These are phyloP conservation scores for Hydra vulgaris DNA, from an alignment of 30 jellyfish, hydroid and myxozoan species.

Conservation along the genomic window DNA sequence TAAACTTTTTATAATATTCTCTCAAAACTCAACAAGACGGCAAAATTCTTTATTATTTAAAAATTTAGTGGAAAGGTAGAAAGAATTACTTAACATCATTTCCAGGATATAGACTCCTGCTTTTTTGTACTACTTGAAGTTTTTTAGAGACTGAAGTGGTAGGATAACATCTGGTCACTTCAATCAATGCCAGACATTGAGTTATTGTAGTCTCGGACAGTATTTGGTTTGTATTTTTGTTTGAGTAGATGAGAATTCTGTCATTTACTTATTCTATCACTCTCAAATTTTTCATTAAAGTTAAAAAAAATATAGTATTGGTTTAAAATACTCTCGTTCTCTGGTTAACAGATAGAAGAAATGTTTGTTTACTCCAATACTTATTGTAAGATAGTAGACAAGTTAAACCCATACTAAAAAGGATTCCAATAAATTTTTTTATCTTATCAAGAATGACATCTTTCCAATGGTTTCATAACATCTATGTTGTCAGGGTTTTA, in stretches of 20 bases:
- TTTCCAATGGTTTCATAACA: too few species aligned
- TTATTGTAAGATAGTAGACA: too few species aligned
- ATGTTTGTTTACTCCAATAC: too few species aligned
- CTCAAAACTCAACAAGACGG: constrained; percentile 15
- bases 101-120: constrained; percentile 23
- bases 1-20: constrained; percentile 4
- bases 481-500: too few species aligned
- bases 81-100: constrained; percentile 9
- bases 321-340: too few species aligned
- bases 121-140: constrained; percentile 8
- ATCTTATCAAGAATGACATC: too few species aligned
- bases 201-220: constrained; percentile 11
- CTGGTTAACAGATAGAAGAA: too few species aligned
- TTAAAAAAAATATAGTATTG: too few species aligned
- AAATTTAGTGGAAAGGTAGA: constrained; percentile 9
- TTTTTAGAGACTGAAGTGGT: background rate
- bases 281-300: too few species aligned
- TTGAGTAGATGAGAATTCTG: background rate
- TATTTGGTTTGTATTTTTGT: constrained; percentile 6
- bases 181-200: constrained; percentile 12
- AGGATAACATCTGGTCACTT: constrained; percentile 9
- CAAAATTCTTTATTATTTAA: constrained; percentile 4
- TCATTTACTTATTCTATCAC: too few species aligned
- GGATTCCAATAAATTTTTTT: too few species aligned
- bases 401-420: too few species aligned